Base-by-base conservation (phyloP, 2,113 vertebrate species). In the Nothocercus nigrocapillus region DNA sequence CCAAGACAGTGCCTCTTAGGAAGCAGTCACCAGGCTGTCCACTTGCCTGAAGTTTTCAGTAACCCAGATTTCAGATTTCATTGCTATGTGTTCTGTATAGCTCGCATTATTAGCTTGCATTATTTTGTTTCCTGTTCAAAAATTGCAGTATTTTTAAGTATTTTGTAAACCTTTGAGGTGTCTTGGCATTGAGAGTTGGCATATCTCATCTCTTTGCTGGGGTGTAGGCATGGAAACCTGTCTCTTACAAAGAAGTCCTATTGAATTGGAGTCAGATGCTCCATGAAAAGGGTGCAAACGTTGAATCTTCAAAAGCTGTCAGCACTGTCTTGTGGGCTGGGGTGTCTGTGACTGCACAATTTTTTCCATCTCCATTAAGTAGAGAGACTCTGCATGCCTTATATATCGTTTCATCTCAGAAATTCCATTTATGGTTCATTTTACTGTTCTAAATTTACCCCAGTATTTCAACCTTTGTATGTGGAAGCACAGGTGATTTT, bases 91-190 rank as follows among this genome's bases (percentile, higher is more conserved):
- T 11, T 91, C 72, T 80, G 45, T 93, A 34, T 97, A 89, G 82
- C 95, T 82, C 92, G 70, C 32, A 9, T 82, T 91, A 73, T n/a
- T 36, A 89, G 82, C 95, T 82, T 91, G 70, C 32, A 9, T 82
- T 91, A 73, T n/a, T 36, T 89, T 88, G 11, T 82, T 95, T 78
- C 34, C 25, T 19, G 16, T 51, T 68, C 0, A 17, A 38, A 78
- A 16, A 20, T 4, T 1, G 7, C 49, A 53, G 24, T 56, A 38
- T 44, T 84, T 87, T 36, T 36, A 36, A 36, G 36, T 36, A 36
- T 36, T 44, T 70, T 85, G 24, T 59, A 24, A 93, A 34, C 40
- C 64, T 85, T 61, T 34, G 59, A 68, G 47, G 11, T 72, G 7
- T 64, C 42, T 84, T 67, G 76, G 44, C 64, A 61, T 12, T 44